A percentile compares a stretch with the other conserved stretches of the same genome.
These are phyloP conservation scores for Phalanger gymnotis DNA, from an alignment of 2,797 vertebrate genomes.

Conservation along the genomic window DNA sequence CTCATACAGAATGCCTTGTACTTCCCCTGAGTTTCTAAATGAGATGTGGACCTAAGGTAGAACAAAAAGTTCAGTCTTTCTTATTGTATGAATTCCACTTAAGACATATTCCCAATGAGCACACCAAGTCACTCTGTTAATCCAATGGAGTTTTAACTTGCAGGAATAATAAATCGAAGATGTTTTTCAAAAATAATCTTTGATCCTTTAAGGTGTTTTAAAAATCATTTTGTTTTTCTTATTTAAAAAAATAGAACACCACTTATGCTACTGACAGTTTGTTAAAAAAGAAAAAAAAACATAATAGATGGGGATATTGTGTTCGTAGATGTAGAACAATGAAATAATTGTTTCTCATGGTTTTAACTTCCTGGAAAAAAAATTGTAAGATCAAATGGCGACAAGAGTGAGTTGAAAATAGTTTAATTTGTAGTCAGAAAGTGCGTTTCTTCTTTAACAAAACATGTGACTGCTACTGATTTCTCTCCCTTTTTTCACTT, in stretches of 20 bases:
- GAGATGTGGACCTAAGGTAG: constrained; percentile 69
- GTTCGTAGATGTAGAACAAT: constrained; percentile 78
- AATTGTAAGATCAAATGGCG: constrained; percentile 73
- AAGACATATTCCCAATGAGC: constrained; percentile 62
- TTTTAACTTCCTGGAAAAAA: constrained; percentile 79
- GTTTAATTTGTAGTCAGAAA: constrained; percentile 66
- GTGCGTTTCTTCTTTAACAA: constrained; percentile 51
- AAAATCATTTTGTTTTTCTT: neutral
- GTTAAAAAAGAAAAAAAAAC: constrained; percentile 59
- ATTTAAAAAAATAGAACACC: constrained; percentile 62
- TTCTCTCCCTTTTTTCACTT: constrained; percentile 73
- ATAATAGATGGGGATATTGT: constrained; percentile 75
- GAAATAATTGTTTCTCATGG: constrained; percentile 80
- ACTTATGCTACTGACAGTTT: constrained; percentile 72
- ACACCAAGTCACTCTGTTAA: constrained; percentile 55
- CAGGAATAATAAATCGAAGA: constrained; percentile 64
- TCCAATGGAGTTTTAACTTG: constrained; percentile 61
- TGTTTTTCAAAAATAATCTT: constrained; percentile 52
- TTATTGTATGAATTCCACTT: constrained; percentile 65
- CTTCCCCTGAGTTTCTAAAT: constrained; percentile 74
- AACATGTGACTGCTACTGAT: constrained; percentile 30
- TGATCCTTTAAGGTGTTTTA: constrained; percentile 54
- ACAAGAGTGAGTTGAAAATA: constrained; percentile 69
- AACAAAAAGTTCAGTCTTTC: constrained; percentile 72
- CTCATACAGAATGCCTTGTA: constrained; percentile 80